phyloP scores from a whole-genome alignment of 2,113 vertebrate species.

The Canis aureus region DNA sequence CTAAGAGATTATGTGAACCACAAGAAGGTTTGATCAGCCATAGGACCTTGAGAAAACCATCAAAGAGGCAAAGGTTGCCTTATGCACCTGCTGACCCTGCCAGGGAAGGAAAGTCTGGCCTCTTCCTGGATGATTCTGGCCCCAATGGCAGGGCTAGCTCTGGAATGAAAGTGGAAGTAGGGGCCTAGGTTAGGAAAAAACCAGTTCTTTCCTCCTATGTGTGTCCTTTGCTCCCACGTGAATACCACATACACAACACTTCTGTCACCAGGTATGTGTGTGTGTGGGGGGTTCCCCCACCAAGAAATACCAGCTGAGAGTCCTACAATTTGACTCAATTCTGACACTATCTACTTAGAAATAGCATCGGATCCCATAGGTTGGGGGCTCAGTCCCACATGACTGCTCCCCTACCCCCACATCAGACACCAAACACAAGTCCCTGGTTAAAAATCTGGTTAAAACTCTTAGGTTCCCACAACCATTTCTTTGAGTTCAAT shows the following conservation, averaged over 20 bases:
- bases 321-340: neutral
- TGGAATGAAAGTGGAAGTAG: neutral
- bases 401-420: neutral
- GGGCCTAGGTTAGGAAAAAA: too few relatives aligned
- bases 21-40: neutral
- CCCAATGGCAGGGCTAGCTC: neutral
- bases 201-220: neutral
- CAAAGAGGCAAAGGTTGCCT: neutral
- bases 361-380: neutral
- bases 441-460: accelerated
- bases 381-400: neutral
- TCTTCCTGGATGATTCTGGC: neutral
- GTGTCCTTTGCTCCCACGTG: neutral
- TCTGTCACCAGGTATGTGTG: neutral
- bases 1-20: neutral
- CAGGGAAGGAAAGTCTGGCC: neutral
- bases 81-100: accelerated
- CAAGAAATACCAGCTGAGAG: neutral
- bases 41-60: too few relatives aligned
- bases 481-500: neutral
- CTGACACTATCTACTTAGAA: neutral
- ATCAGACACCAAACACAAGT: neutral
- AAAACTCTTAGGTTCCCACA: accelerated
- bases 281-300: neutral
- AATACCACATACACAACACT: neutral